Evolutionary conservation across 2,888 invertebrate species (phyloP).

Genomic region (Caprella mutica): DNA sequence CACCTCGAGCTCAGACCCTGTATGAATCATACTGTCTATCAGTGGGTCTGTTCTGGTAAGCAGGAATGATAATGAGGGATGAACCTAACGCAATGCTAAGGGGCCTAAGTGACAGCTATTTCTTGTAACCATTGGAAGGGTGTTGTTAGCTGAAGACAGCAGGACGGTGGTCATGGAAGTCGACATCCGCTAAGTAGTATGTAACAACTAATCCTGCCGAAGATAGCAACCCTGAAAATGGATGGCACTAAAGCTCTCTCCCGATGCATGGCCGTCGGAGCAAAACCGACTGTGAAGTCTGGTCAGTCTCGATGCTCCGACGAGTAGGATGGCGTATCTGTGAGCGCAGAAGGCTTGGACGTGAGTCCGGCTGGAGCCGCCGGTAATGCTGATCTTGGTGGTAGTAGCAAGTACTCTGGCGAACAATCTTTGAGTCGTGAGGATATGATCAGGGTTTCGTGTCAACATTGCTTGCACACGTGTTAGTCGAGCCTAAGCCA

Average conservation of each 20-base stretch:
- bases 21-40: too few relatives aligned
- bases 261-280: constrained; percentile 44
- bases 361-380: constrained; percentile 46
- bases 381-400: constrained; percentile 52
- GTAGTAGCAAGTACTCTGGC: constrained; percentile 60
- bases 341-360: constrained; percentile 53
- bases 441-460: constrained; percentile 36
- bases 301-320: constrained; percentile 51
- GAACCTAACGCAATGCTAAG: not conserved
- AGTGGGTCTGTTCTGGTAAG: constrained; percentile 8
- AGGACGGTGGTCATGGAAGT: constrained; percentile 7
- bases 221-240: constrained; percentile 3
- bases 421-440: constrained; percentile 47
- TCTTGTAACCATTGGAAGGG: constrained; percentile 3
- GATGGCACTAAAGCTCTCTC: constrained; percentile 39
- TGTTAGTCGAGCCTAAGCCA: constrained; percentile 19
- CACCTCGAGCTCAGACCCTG: too few relatives aligned
- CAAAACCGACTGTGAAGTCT: too few relatives aligned
- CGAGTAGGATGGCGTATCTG: constrained; percentile 49
- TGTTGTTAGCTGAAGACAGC: constrained; percentile 5
- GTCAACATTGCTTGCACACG: constrained; percentile 22
- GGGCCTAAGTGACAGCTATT: constrained; percentile 1
- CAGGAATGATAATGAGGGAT: constrained; percentile 3
- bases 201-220: constrained; percentile 52
- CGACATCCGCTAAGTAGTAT: constrained; percentile 39